These are phyloP conservation scores for Phrixothrix hirtus DNA, from an alignment of 2,888 invertebrate species.

Conservation along the genomic window DNA sequence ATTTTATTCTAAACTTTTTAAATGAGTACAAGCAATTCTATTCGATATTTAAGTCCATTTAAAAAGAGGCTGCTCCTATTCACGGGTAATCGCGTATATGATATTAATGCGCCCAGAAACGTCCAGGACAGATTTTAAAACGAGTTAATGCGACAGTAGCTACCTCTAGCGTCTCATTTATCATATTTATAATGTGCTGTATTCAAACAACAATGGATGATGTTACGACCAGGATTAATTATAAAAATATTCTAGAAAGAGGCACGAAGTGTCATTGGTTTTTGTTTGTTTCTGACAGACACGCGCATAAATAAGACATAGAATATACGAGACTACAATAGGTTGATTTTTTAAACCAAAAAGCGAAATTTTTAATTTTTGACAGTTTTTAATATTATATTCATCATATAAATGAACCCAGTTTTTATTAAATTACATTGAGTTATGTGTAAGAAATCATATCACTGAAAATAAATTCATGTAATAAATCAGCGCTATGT, in stretches of 20 bases:
- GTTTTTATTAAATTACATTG: too few species aligned
- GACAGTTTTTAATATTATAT: too few species aligned
- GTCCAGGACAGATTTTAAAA: constrained; percentile 56
- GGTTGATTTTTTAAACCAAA: background rate
- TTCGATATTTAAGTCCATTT: constrained; percentile 45
- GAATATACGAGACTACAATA: background rate
- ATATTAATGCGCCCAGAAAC: constrained; percentile 56
- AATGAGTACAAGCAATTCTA: constrained; percentile 30
- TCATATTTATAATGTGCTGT: constrained; percentile 51
- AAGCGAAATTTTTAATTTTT: too few species aligned
- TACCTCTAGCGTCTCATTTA: constrained; percentile 51
- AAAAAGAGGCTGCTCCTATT: constrained; percentile 51
- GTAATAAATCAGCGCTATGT: too few species aligned
- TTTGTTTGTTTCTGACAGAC: constrained; percentile 30
- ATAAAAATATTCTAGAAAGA: constrained; percentile 38
- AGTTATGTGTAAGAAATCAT: too few species aligned
- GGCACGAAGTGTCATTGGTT: constrained; percentile 22
- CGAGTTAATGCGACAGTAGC: constrained; percentile 55
- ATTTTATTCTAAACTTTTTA: constrained; percentile 16
- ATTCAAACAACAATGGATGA: constrained; percentile 49
- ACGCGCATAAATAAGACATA: constrained; percentile 20
- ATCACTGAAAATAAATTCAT: too few species aligned
- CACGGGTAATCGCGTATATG: constrained; percentile 57
- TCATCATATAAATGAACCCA: too few species aligned
- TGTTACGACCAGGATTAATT: constrained; percentile 48